phyloP scores from a whole-genome alignment of 2,888 invertebrate genomes.

The Taphrorychus bicolor region DNA sequence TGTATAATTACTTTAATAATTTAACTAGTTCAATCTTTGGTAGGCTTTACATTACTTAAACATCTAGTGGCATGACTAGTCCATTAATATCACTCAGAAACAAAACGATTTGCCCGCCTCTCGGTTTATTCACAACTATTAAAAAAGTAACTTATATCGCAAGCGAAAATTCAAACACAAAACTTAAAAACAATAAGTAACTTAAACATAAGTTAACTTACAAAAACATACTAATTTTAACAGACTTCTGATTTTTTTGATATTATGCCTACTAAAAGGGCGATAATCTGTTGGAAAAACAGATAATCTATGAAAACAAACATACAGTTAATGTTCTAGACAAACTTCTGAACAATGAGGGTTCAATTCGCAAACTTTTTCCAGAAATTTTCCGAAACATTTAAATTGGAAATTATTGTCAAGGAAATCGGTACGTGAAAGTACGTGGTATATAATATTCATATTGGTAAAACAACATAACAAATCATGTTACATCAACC shows the following conservation, averaged over 20 bases:
- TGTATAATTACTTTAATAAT: slow-evolving; percentile 37
- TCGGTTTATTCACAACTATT: slow-evolving; percentile 29
- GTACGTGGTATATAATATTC: slow-evolving; percentile 1
- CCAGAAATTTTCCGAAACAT: slow-evolving; percentile 6
- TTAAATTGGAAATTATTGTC: slow-evolving; percentile 35
- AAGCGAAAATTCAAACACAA: slow-evolving; percentile 29
- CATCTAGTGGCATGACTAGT: slow-evolving; percentile 54
- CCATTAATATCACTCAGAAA: slow-evolving; percentile 55
- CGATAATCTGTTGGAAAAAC: no score
- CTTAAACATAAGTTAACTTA: not conserved
- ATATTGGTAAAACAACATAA: not conserved
- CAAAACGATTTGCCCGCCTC: slow-evolving; percentile 26
- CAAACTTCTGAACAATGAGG: not conserved
- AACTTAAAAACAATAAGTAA: slow-evolving; percentile 37
- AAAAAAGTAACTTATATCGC: slow-evolving; percentile 10
- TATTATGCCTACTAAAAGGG: no score
- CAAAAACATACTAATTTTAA: not conserved
- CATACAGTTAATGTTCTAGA: not conserved
- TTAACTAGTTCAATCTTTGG: slow-evolving; percentile 52
- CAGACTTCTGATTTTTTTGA: not conserved
- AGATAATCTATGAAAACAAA: not conserved
- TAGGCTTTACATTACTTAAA: slow-evolving; percentile 54
- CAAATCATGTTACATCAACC: no score
- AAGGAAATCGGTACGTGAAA: slow-evolving; percentile 17
- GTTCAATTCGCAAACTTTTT: not conserved